Conservation (phyloP, 2,888 invertebrate genomes). For the Ormyrus labotus region DNA sequence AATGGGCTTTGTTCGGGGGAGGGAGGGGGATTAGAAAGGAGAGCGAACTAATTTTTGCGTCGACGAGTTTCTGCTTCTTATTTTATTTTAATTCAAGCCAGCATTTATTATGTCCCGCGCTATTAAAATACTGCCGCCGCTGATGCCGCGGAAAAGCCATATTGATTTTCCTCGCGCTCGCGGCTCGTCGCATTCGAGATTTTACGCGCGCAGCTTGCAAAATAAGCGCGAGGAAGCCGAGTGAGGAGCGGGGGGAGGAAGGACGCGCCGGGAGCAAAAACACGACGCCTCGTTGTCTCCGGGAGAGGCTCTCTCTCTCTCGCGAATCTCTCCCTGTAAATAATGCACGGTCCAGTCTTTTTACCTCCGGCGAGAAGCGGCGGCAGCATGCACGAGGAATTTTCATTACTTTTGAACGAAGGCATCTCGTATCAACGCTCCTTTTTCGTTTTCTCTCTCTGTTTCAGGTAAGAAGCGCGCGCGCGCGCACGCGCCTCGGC, state of each 20-base stretch:
- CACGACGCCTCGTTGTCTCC: conserved; percentile 9
- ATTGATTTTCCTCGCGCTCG: conserved; percentile 21
- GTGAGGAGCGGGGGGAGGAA: background rate
- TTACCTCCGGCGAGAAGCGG: background rate
- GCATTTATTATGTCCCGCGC: too few species aligned
- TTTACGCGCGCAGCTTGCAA: conserved; percentile 19
- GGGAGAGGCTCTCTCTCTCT: background rate
- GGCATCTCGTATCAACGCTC: conserved; percentile 40
- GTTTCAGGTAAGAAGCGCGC: conserved; percentile 50
- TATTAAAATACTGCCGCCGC: too few species aligned
- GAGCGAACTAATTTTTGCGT: too few species aligned
- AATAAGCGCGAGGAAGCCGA: conserved; percentile 44
- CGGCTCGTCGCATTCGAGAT: conserved; percentile 23
- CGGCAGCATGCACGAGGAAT: conserved; percentile 1
- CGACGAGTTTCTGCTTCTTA: too few species aligned
- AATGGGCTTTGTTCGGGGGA: too few species aligned
- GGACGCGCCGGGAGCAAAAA: background rate
- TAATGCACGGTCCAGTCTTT: conserved; percentile 41
- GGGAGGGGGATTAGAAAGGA: too few species aligned
- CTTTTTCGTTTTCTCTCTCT: conserved; percentile 21
- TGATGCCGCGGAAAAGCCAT: background rate
- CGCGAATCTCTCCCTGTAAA: conserved; percentile 23
- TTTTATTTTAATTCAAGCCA: too few species aligned
- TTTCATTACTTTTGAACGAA: conserved; percentile 52
- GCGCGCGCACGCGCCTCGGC: background rate